Evolutionary conservation across 1,140 invertebrate species (phyloP), one percentile per base, ranked within the genome.

Genomic region (Venustaconcha ellipsiformis): DNA sequence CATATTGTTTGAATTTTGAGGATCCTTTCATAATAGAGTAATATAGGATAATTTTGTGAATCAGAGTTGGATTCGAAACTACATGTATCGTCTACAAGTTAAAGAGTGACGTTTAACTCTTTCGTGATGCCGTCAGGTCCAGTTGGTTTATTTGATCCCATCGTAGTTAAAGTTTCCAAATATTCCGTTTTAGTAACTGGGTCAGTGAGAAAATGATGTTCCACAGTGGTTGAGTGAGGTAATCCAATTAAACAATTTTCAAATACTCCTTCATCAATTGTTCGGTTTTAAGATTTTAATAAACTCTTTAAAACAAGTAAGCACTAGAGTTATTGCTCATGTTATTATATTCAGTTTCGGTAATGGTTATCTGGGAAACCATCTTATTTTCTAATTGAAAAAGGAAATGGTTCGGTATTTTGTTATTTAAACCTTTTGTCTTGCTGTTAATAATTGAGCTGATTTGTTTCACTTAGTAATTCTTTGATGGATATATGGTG

Each of bases 21-120:
- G 57, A 67, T 83, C 79, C 78, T 83, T 83, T 73, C 72, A 80
- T 26, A 83, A 48, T 23, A 84, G 57, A 20, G 77, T 76, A 0
- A 84, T 83, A 73, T 78, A 78, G 56, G 69, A 70, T 1, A 71
- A 79, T 76, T 79, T 70, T 83, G 80, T 13, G 72, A 69, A 23
- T 23, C 23, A 23, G 4, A 60, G 15, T 2, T 72, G 75, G 30
- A 84, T 66, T 63, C 57, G 12, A 62, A n/a, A 62, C 70, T 59
- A 70, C 67, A 78, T 12, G 80, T 65, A 57, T 72, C 67, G 26
- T 60, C 78, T 37, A 83, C 64, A 15, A 79, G 26, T 73, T 23
- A 79, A 64, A n/a, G 70, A 79, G 78, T 23, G 23, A 23, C 23
- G 23, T 23, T 23, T 0, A 23, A 23, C 23, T 23, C 23, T 23